Evolutionary conservation across 2,888 invertebrate species (phyloP).

Genomic region (Lithophane socia): DNA sequence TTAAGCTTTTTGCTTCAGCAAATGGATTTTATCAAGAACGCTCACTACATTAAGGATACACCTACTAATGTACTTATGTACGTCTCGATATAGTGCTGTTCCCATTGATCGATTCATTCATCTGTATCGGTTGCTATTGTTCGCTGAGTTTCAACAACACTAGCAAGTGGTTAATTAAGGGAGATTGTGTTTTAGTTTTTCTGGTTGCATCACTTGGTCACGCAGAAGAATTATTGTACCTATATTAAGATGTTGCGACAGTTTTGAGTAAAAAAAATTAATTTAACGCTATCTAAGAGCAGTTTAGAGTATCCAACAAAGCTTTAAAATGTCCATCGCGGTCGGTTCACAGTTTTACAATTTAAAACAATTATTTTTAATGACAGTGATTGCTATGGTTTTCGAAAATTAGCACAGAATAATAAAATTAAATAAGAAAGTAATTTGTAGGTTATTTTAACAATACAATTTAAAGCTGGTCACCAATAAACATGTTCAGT

Average conservation of each 20-base stretch:
- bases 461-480: background rate
- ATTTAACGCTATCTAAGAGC: background rate
- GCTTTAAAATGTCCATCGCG: background rate
- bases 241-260: background rate
- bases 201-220: conserved; percentile 35
- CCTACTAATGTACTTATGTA: conserved; percentile 18
- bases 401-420: background rate
- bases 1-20: conserved; percentile 77
- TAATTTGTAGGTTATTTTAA: background rate
- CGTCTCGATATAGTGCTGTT: conserved; percentile 37
- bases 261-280: background rate
- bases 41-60: conserved; percentile 61
- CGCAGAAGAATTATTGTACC: background rate
- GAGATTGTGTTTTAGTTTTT: conserved; percentile 43
- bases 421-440: background rate
- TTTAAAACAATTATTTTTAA: background rate
- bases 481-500: background rate
- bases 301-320: background rate
- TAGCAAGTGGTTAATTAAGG: conserved; percentile 60
- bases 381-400: background rate
- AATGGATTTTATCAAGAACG: conserved; percentile 75
- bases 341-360: background rate
- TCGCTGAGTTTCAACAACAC: conserved; percentile 56
- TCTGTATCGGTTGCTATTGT: conserved; percentile 62
- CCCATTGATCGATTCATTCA: conserved; percentile 67